Base-by-base conservation (phyloP, 1,140 invertebrate species). In the Ericerus pela region DNA sequence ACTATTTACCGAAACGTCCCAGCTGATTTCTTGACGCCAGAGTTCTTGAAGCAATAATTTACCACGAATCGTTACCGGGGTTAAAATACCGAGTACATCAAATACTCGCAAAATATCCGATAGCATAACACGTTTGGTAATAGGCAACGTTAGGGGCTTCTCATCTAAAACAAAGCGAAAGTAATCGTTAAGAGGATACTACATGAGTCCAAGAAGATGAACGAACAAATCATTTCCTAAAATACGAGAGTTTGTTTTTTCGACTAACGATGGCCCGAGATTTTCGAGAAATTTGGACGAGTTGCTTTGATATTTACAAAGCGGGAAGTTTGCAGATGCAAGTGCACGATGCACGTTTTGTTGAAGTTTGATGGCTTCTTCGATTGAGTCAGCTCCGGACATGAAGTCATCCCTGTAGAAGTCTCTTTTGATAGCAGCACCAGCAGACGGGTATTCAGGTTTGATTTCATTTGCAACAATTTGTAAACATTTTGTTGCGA, bases 391-490 rank as follows among this genome's bases (percentile, higher is more conserved):
- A 16, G 29, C 29, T 2, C 52, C 52, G 2, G 52, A 16, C 30
- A 36, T 11, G 1, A 12, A 11, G 61, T 75, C 70, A 57, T 75
- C 73, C 1, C 74, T 66, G 58, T 73, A 75, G 52, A 70, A 69
- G 57, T 70, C 66, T 16, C 59, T 61, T 28, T 27, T 26, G 14
- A 70, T 63, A 16, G 63, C 57, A 26, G 61, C 41, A 38, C 62
- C 47, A 30, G 60, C 64, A n/a, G n/a, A n/a, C n/a, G n/a, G n/a
- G n/a, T n/a, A n/a, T n/a, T n/a, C n/a, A n/a, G n/a, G n/a, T 10
- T 41, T 30, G n/a, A n/a, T n/a, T n/a, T n/a, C n/a, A n/a, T n/a
- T n/a, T n/a, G 61, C 64, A 5, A 66, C 55, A 64, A 66, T 66
- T 12, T 66, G 36, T 11, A 73, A 47, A 61, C 27, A 59, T 53